Conservation (phyloP, 2,113 vertebrate species). For the Gymnogyps californianus region DNA sequence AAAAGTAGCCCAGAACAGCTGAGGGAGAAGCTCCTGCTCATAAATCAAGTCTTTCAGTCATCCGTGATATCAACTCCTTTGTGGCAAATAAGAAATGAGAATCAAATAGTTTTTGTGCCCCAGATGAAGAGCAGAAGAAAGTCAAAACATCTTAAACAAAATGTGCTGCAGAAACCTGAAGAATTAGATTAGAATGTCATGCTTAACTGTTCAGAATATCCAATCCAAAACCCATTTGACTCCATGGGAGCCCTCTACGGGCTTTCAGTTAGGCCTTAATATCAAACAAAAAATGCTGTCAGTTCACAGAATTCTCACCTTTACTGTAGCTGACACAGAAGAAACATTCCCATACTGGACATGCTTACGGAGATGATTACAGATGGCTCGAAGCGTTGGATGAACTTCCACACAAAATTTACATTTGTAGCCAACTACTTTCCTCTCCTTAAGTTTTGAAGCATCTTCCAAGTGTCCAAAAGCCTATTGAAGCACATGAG, state of each 20-base stretch:
- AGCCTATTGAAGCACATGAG: constrained; percentile 63
- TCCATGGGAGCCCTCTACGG: not conserved
- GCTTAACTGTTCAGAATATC: not conserved
- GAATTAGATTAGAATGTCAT: not conserved
- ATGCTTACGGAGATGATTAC: constrained; percentile 93
- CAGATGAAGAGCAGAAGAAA: constrained; percentile 16
- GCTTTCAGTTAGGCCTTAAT: not conserved
- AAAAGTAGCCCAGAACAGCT: not conserved
- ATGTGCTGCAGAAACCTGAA: not conserved
- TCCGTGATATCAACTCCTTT: not conserved
- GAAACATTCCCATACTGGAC: constrained; percentile 88
- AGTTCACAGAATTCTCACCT: constrained; percentile 62
- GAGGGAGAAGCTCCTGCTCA: not conserved
- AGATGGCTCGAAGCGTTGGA: constrained; percentile 90
- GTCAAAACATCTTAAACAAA: not conserved
- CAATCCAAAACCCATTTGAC: not conserved
- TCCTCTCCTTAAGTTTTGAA: constrained; percentile 75
- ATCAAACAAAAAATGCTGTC: not conserved
- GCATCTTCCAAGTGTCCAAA: constrained; percentile 74
- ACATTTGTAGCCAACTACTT: constrained; percentile 88
- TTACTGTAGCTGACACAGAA: constrained; percentile 74
- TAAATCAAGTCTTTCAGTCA: not conserved
- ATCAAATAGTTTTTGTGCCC: not conserved
- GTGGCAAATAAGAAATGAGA: not conserved
- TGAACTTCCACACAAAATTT: constrained; percentile 95